These are phyloP conservation scores for Platycheirus rosarum DNA, from an alignment of 2,888 invertebrate genomes.

Conservation along the genomic window DNA sequence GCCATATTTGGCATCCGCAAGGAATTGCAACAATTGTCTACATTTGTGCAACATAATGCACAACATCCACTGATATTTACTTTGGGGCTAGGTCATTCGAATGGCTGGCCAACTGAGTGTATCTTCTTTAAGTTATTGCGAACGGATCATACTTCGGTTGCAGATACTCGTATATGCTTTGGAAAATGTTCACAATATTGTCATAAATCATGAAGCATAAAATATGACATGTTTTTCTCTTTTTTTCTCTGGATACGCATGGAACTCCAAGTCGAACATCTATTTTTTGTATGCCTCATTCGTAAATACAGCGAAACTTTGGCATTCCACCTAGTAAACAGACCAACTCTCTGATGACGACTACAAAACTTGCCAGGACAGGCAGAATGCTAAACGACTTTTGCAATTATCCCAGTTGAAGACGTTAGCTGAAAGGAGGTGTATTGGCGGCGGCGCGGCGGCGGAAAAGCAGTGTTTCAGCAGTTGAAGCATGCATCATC, in stretches of 20 bases:
- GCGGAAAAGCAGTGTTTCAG: constrained; percentile 8
- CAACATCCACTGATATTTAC: constrained; percentile 50
- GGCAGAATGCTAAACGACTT: constrained; percentile 73
- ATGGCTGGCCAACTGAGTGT: constrained; percentile 24
- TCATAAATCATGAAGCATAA: constrained; percentile 72
- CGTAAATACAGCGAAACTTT: constrained; percentile 62
- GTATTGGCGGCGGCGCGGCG: constrained; percentile 1
- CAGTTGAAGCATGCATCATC: constrained; percentile 68
- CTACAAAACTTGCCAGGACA: constrained; percentile 24
- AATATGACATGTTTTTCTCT: constrained; percentile 67
- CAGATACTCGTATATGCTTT: no score
- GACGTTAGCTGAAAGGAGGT: background rate
- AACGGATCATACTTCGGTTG: constrained; percentile 34
- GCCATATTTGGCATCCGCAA: constrained; percentile 64
- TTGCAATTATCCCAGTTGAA: constrained; percentile 72
- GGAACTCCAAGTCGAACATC: constrained; percentile 49
- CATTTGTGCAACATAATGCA: constrained; percentile 31
- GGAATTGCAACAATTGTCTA: constrained; percentile 43
- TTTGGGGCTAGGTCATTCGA: constrained; percentile 65
- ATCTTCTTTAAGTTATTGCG: constrained; percentile 19
- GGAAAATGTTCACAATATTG: constrained; percentile 65
- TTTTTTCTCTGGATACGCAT: constrained; percentile 60
- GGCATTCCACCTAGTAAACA: constrained; percentile 65
- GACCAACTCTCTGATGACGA: constrained; percentile 43
- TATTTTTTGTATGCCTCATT: constrained; percentile 10